A percentile compares a stretch with the other conserved stretches of the same genome.
Evolutionary conservation across 2,797 vertebrate genomes (phyloP).

Genomic region (Thalassophryne amazonica): DNA sequence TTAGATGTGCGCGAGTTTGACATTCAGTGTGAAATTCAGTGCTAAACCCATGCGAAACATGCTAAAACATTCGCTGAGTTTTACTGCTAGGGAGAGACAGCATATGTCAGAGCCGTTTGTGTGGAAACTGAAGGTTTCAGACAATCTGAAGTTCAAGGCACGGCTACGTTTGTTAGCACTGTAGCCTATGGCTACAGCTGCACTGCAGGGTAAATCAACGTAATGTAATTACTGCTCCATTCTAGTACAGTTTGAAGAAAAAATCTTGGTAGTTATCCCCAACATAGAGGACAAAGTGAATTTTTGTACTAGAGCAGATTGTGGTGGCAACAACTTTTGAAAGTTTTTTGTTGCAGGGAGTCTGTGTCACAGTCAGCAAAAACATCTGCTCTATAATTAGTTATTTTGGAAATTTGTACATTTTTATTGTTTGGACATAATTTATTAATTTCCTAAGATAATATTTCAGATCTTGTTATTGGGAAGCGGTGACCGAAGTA

Average conservation of each 20-base stretch:
- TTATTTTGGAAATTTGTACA: background rate
- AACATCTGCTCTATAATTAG: too few species aligned
- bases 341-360: background rate
- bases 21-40: conserved; percentile 20
- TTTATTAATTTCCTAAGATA: too few species aligned
- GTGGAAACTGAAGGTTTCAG: background rate
- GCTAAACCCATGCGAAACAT: background rate
- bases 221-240: background rate
- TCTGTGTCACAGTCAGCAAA: too few species aligned
- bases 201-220: background rate
- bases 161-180: conserved; percentile 4
- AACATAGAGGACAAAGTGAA: background rate
- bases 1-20: conserved; percentile 1
- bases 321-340: background rate
- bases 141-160: conserved; percentile 22
- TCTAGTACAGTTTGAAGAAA: background rate
- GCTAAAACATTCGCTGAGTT: background rate
- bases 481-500: too few species aligned
- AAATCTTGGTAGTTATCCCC: background rate
- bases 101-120: background rate
- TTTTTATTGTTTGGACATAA: too few species aligned
- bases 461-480: too few species aligned
- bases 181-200: conserved; percentile 1
- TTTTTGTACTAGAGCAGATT: background rate
- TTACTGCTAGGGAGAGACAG: background rate